phyloP scores from a whole-genome alignment of 1,140 invertebrate genomes.

The Galleria mellonella region DNA sequence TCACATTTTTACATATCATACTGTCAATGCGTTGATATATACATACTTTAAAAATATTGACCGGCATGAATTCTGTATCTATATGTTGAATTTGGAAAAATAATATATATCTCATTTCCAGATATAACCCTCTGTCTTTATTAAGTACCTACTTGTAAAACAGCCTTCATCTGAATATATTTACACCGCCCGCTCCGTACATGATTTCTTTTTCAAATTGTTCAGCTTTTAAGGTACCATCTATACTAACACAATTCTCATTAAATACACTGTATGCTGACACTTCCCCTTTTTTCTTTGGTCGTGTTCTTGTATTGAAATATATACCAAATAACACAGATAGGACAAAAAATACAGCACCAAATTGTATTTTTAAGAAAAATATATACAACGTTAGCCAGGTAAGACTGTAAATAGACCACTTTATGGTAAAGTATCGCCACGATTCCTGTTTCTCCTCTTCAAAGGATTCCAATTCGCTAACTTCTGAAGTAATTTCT shows the following conservation, averaged over 20 bases:
- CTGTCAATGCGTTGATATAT: too few relatives aligned
- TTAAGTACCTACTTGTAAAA: not conserved
- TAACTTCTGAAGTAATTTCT: conserved; percentile 32
- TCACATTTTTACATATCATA: too few relatives aligned
- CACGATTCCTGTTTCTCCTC: conserved; percentile 41
- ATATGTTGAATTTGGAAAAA: too few relatives aligned
- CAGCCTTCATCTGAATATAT: conserved; percentile 6
- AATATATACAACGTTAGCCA: conserved; percentile 53
- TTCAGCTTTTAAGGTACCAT: conserved; percentile 95
- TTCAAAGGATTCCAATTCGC: conserved; percentile 38
- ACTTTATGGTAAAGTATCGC: conserved; percentile 49
- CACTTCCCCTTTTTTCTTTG: conserved; percentile 82
- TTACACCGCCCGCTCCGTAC: conserved; percentile 75
- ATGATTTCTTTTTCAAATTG: conserved; percentile 92
- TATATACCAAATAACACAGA: conserved; percentile 89
- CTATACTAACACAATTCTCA: conserved; percentile 92
- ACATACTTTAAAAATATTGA: too few relatives aligned
- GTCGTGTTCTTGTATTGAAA: conserved; percentile 85
- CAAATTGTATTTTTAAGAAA: conserved; percentile 87
- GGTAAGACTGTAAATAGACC: conserved; percentile 37
- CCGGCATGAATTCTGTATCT: too few relatives aligned
- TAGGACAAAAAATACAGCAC: conserved; percentile 90
- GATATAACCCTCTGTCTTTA: too few relatives aligned
- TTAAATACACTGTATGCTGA: conserved; percentile 99
- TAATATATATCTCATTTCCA: too few relatives aligned